Evolutionary conservation across 2,113 vertebrate species (phyloP), one percentile per base, ranked within the genome.

Genomic region (Ptyas mucosa): DNA sequence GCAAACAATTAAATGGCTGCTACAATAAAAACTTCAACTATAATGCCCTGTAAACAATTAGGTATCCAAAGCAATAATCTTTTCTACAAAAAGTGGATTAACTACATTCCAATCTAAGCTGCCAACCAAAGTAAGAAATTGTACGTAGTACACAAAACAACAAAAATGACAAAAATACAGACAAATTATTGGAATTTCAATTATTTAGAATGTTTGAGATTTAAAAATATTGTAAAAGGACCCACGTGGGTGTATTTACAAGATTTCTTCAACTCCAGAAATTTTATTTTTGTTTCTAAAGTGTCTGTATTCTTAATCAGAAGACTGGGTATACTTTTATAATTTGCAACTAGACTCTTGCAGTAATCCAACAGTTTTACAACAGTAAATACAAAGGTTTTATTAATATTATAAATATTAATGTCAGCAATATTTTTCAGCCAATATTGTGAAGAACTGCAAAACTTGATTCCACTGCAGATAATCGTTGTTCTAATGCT

Each of bases 401-500:
- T 89, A 20, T 55, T 61, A 26, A 61, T 26, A 61, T 61, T 61
- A 34, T 11, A 46, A 61, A 61, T 34, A 58, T 34, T 85, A 92
- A 87, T 1, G 61, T 58, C n/a, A 54, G 1, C 3, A 90, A 51
- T 21, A 1, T 24, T 93, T 92, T 94, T 96, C 93, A 96, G 11
- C 20, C 46, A 49, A 92, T 89, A 10, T 69, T 34, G 1, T 43
- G 55, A 90, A 96, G 92, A 54, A 92, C 88, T 93, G 92, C 92
- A 89, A 97, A 18, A 52, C 85, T 54, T 0, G 69, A 88, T 94
- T 97, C 97, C 69, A 96, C 0, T 43, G 93, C 9, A 64, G 53
- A 23, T 64, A 97, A 26, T 1, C 94, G 96, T n/a, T 89, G 11
- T 43, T 97, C 95, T 94, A 97, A 92, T 91, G n/a, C 94, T 64